Evolutionary conservation across 2,113 vertebrate species (phyloP).

Genomic region (Alces alces): DNA sequence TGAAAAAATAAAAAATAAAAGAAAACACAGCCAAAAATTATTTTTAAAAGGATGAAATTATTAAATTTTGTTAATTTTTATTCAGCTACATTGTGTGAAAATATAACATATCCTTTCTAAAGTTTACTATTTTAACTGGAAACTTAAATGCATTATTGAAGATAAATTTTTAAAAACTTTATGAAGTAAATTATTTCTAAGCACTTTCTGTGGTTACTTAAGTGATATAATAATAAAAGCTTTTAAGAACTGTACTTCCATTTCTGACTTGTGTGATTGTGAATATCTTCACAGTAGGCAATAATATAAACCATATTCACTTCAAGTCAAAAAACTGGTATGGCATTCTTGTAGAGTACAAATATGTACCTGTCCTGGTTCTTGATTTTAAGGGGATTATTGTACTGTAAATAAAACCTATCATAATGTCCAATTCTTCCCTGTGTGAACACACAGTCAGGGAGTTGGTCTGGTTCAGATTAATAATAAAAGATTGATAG

Average conservation of each 20-base stretch:
- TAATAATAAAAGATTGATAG: background rate
- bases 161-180: background rate
- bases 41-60: background rate
- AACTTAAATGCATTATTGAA: background rate
- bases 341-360: background rate
- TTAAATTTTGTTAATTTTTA: constrained; percentile 27
- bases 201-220: constrained; percentile 7
- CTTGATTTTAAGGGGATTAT: background rate
- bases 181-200: background rate
- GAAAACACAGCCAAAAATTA: background rate
- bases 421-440: background rate
- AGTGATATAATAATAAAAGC: background rate
- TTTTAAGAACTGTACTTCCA: background rate
- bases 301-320: background rate
- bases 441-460: background rate
- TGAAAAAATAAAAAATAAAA: background rate
- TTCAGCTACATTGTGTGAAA: background rate
- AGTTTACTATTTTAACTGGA: constrained; percentile 16
- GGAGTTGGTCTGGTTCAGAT: background rate
- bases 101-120: background rate
- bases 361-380: background rate
- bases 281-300: background rate
- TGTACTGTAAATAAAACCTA: background rate
- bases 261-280: background rate
- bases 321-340: background rate